These are phyloP conservation scores for Punctoribates punctum DNA, from an alignment of 2,888 invertebrate species.

Conservation along the genomic window DNA sequence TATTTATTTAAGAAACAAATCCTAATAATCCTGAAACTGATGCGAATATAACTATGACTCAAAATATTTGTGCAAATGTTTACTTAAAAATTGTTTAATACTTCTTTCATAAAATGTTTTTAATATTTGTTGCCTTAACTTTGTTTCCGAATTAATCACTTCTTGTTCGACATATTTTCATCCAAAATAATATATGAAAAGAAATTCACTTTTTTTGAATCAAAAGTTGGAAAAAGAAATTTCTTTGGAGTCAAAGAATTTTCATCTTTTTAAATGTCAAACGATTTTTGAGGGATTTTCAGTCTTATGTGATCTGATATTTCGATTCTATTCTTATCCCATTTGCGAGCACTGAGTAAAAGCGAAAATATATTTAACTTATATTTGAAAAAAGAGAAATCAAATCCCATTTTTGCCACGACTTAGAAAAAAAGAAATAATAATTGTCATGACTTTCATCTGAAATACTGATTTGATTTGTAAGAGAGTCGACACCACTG, in stretches of 20 bases:
- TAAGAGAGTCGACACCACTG: neutral
- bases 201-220: neutral
- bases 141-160: no score
- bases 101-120: no score
- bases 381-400: neutral
- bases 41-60: neutral
- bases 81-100: no score
- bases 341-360: neutral
- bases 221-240: neutral
- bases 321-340: neutral
- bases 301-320: neutral
- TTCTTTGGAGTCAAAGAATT: neutral
- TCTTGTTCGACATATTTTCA: no score
- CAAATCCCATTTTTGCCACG: slow-evolving; percentile 15
- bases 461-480: slow-evolving; percentile 26
- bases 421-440: slow-evolving; percentile 18
- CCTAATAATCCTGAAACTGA: neutral
- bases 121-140: no score
- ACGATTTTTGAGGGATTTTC: neutral
- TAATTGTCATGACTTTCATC: slow-evolving; percentile 31
- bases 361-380: neutral
- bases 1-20: slow-evolving; percentile 17
- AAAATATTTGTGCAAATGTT: no score
- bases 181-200: neutral
- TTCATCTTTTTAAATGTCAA: slow-evolving; percentile 16